Percentiles rank a stretch among this genome's conserved stretches.
phyloP scores from a whole-genome alignment of 2,888 invertebrate species.

The Synergus japonicus region DNA sequence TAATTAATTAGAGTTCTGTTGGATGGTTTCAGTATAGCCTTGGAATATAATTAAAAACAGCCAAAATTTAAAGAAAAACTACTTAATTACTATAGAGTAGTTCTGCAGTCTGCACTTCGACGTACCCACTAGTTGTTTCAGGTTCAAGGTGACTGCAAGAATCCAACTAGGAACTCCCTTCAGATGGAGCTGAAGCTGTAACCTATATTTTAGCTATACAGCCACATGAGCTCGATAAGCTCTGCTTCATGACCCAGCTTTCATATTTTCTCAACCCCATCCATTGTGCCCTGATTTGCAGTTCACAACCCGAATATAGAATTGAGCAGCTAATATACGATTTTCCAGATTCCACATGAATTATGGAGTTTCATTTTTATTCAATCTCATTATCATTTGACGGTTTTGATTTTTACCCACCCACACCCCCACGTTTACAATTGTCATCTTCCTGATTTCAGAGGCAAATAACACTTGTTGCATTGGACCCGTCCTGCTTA shows the following conservation, averaged over 20 bases:
- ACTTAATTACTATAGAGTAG: no score
- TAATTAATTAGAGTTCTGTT: no score
- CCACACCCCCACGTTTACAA: neutral
- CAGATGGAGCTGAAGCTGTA: neutral
- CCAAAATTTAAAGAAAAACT: no score
- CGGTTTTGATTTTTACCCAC: neutral
- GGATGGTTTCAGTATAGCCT: no score
- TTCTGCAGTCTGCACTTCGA: no score
- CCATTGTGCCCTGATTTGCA: conserved; percentile 40
- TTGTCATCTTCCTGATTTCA: conserved; percentile 55
- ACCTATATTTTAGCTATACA: conserved; percentile 32
- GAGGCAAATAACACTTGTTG: conserved; percentile 68
- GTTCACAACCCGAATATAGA: neutral
- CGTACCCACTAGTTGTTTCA: no score
- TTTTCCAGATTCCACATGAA: neutral
- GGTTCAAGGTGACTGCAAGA: no score
- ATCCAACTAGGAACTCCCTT: no score
- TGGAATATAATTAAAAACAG: no score
- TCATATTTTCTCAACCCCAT: conserved; percentile 34
- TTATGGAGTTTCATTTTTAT: conserved; percentile 5
- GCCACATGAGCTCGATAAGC: conserved; percentile 59
- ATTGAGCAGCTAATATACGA: no score
- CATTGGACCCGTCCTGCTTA: conserved; percentile 44
- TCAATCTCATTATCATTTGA: neutral
- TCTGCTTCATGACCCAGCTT: conserved; percentile 56